Evolutionary conservation across 2,797 vertebrate species (phyloP), one percentile per base, ranked within the genome.

Genomic region (Eptatretus atami): DNA sequence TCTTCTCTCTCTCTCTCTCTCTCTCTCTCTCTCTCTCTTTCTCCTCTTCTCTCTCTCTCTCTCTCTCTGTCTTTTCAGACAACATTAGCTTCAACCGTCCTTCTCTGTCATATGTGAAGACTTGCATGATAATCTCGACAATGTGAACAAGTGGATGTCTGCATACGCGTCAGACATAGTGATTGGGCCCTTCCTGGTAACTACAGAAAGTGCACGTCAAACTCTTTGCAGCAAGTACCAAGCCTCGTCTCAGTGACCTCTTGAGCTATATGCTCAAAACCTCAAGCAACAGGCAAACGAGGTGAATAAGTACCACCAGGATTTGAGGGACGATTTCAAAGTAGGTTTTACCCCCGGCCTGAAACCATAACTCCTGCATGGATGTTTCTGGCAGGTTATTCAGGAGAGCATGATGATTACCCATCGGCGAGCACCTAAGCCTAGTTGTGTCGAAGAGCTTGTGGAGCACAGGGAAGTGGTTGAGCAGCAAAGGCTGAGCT

Each of bases 391-490:
- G 31, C 63, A 66, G 65, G 52, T 64, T 66, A 82, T 80, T 69
- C 77, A 79, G 12, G 77, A 75, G 1, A 88, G 75, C 70, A 73
- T 74, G 67, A 64, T 66, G 1, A 74, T 83, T 66, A 85, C 76
- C 68, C 70, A 67, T 68, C 88, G 75, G 76, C 92, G 64, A 71
- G 71, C 0, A 81, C 82, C 70, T n/a, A 82, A 77, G 69, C 78
- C 82, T 52, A 75, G 77, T 66, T 78, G 70, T 70, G 81, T 93
- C 0, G 90, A 98, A 68, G 84, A 94, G 53, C 74, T 95, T 70
- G 69, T 75, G 11, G 86, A 90, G 66, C 79, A 82, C 68, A 78
- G 78, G 11, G 81, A n/a, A 85, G 15, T 92, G 85, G 86, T 84
- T 88, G 77, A 82, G 82, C 70, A 76, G 77, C 69, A 76, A 90